These are phyloP conservation scores for Malurus alboscapulatus DNA, from an alignment of 2,113 vertebrate genomes.

Conservation along the genomic window DNA sequence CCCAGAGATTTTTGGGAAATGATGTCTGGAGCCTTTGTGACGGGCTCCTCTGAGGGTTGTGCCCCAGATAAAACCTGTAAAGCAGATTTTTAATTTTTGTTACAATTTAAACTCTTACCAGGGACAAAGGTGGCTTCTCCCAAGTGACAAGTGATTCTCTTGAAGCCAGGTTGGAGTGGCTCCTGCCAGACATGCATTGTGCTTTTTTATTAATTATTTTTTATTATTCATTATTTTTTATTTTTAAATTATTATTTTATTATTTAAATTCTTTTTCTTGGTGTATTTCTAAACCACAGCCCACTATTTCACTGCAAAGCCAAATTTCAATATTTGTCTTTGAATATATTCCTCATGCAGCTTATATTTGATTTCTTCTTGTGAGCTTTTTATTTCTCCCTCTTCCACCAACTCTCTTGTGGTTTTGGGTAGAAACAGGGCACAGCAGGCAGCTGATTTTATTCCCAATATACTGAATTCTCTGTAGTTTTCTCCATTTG, in stretches of 20 bases:
- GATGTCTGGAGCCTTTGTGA: not conserved
- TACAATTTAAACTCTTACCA: not conserved
- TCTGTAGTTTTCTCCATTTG: accelerated
- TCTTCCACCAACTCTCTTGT: not conserved
- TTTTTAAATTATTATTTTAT: too few species aligned
- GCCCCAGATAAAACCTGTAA: not conserved
- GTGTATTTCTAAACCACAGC: not conserved
- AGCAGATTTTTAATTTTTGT: not conserved
- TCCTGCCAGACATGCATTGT: not conserved
- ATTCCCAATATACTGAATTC: not conserved
- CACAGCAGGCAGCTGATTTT: not conserved
- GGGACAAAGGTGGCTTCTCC: not conserved
- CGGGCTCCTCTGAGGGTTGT: not conserved
- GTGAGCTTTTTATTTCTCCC: accelerated
- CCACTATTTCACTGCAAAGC: not conserved
- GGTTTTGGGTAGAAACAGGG: not conserved
- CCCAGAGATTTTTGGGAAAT: not conserved
- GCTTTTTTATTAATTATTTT: accelerated
- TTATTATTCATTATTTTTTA: not conserved
- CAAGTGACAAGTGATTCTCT: not conserved
- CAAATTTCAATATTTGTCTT: not conserved
- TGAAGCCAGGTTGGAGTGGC: not conserved
- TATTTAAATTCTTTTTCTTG: not conserved
- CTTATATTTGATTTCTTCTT: not conserved
- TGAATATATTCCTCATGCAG: accelerated